phyloP scores from a whole-genome alignment of 2,113 vertebrate genomes.

The Nipponia nippon region DNA sequence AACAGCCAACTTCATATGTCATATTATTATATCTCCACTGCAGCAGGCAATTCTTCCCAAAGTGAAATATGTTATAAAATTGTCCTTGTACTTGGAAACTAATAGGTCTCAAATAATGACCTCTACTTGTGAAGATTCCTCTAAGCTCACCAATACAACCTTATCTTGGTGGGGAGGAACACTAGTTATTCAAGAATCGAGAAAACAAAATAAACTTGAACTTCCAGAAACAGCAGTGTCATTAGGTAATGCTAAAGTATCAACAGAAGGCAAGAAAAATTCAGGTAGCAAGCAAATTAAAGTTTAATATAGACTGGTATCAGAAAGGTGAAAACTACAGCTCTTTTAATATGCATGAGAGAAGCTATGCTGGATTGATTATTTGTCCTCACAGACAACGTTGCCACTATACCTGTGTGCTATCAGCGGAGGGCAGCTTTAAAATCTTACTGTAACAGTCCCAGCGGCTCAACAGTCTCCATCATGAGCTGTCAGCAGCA shows the following conservation, averaged over 20 bases:
- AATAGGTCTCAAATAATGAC: not conserved
- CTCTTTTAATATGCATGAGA: not conserved
- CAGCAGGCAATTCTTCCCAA: not conserved
- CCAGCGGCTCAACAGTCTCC: not conserved
- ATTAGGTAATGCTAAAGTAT: not conserved
- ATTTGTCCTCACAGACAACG: not conserved
- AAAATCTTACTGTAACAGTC: not conserved
- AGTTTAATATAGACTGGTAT: not conserved
- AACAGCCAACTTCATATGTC: slow-evolving; percentile 3
- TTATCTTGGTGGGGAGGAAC: not conserved
- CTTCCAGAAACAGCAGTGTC: not conserved
- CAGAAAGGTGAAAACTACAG: not conserved
- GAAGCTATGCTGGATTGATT: not conserved
- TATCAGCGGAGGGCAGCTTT: not conserved
- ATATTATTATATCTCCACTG: not conserved
- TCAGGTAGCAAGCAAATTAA: not conserved
- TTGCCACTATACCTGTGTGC: not conserved
- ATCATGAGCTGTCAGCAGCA: not conserved
- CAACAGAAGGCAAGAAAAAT: not conserved
- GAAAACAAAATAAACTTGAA: not conserved
- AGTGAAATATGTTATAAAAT: not conserved
- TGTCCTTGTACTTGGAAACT: not conserved
- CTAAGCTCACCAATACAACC: not conserved
- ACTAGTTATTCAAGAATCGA: not conserved
- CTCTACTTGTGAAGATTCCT: not conserved